phyloP scores from a whole-genome alignment of 2,113 vertebrate genomes.

The Tragelaphus buxtoni region DNA sequence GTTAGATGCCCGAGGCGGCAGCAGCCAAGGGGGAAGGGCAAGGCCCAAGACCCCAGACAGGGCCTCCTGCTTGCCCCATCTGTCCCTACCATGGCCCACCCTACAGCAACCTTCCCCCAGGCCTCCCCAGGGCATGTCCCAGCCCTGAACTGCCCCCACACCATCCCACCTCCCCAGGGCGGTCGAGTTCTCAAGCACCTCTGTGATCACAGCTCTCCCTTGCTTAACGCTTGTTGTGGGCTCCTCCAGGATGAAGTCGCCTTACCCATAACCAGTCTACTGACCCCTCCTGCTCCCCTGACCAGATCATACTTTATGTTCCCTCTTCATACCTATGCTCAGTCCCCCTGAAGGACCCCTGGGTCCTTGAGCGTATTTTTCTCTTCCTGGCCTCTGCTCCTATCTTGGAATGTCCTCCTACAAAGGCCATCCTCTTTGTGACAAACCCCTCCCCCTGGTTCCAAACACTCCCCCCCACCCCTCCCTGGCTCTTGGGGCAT shows the following conservation, averaged over 20 bases:
- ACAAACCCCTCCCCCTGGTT: not conserved
- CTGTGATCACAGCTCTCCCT: not conserved
- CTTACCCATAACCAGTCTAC: not conserved
- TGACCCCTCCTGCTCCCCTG: not conserved
- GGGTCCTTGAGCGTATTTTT: too few species aligned
- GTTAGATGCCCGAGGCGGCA: not conserved
- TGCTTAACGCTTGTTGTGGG: not conserved
- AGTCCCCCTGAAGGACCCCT: not conserved
- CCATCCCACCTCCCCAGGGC: not conserved
- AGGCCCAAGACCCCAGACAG: not conserved
- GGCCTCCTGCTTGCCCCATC: too few species aligned
- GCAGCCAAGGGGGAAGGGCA: not conserved
- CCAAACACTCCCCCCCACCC: accelerated
- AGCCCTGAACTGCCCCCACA: accelerated
- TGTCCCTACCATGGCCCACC: not conserved
- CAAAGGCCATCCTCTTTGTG: not conserved
- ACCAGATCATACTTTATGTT: accelerated
- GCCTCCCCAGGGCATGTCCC: not conserved
- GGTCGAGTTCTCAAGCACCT: not conserved
- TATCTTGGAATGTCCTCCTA: not conserved
- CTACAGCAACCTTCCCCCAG: not conserved
- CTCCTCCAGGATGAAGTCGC: too few species aligned
- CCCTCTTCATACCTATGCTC: not conserved
- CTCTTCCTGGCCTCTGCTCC: not conserved
- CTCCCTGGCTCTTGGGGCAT: not conserved